Evolutionary conservation across 2,113 vertebrate genomes (phyloP), one percentile per base, ranked within the genome.

Genomic region (Planiliza haematocheilus): DNA sequence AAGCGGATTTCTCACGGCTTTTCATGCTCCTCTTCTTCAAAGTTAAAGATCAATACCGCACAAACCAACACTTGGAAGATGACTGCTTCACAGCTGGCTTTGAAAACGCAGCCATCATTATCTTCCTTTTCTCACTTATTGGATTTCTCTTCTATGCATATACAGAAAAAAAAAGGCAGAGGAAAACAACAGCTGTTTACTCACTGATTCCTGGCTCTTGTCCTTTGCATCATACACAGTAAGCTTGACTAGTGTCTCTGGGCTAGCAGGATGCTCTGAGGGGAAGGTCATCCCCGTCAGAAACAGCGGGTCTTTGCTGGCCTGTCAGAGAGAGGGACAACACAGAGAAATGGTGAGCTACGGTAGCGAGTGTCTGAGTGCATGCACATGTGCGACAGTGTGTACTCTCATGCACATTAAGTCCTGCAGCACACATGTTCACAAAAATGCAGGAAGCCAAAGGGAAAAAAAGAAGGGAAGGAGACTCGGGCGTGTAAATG

Each of bases 171-270:
- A 45, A 12, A 48, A 76, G 16, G 53, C 34, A 68, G 1, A 57
- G 34, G 4, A 57, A 51, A 61, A 45, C 7, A 69, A 50, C 1
- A 39, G 60, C 8, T 52, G 74, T 90, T 77, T 82, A 96, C 97
- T 97, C 89, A 99, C 98, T 0, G 94, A 95, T 87, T 98, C 95
- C 64, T 95, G 95, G 86, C 91, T 92, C 89, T 95, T 97, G 81
- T 97, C 96, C 92, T 96, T 99, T 92, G 96, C 96, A 94, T 99
- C 97, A 66, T 98, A 99, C 88, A 99, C 96, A 0, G 95, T 95
- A 50, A 99, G 94, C 71, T 98, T 99, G 92, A 99, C 96, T 89
- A 95, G 91, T 7, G 94, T 97, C 91, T 97, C 97, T 36, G 95
- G 94, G 91, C 94, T 95, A 84, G 96, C 94, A 75, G 96, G 96